Percentiles rank a stretch among this genome's conserved stretches.
Conservation (phyloP, 2,113 vertebrate species). For the Perca schrenkii region DNA sequence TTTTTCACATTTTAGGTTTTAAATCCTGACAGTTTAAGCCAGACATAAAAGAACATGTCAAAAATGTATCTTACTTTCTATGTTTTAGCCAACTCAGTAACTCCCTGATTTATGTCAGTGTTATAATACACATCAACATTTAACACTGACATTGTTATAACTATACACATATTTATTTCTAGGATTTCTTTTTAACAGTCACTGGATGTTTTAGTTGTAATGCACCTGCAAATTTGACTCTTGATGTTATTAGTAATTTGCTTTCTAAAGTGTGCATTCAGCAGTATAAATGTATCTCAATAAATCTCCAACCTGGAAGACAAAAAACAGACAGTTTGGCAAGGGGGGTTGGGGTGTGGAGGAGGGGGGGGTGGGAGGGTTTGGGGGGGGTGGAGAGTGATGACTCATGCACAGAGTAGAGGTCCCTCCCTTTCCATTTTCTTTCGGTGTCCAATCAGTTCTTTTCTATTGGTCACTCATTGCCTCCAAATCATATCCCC, state of each 20-base stretch:
- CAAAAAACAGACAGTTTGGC: constrained; percentile 76
- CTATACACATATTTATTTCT: background rate
- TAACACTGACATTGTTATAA: background rate
- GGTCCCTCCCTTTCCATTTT: constrained; percentile 77
- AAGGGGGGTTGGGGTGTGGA: constrained; percentile 56
- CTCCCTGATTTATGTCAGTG: background rate
- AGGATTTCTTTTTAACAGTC: background rate
- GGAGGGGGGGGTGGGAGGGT: constrained; percentile 57
- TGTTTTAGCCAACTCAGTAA: background rate
- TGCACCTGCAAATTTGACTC: constrained; percentile 11
- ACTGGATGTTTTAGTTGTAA: constrained; percentile 1
- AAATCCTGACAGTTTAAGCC: constrained; percentile 1
- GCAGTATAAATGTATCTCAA: constrained; percentile 62
- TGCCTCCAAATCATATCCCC: constrained; percentile 69
- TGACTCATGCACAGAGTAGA: constrained; percentile 84
- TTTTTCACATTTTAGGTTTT: background rate
- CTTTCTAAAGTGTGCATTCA: constrained; percentile 52
- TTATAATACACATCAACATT: background rate
- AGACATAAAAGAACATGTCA: background rate
- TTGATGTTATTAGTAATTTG: constrained; percentile 34
- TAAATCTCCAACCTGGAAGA: constrained; percentile 73
- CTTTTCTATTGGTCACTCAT: constrained; percentile 80
- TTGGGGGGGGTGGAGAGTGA: constrained; percentile 79
- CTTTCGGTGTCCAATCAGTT: constrained; percentile 83
- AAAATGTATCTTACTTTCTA: background rate